Base-by-base conservation (phyloP, 2,888 invertebrate genomes). In the Serrognathus titanus region DNA sequence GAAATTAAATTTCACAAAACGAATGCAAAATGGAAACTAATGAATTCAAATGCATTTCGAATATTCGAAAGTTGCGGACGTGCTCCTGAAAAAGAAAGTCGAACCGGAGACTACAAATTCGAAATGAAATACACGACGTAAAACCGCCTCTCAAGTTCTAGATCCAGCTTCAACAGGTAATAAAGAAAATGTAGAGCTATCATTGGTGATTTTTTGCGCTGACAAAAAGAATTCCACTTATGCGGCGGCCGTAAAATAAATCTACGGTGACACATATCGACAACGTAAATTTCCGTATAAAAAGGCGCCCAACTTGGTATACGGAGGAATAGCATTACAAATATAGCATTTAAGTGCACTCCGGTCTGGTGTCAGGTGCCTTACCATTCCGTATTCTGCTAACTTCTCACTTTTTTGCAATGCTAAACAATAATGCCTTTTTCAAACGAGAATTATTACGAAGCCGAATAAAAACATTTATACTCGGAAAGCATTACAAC, bases 371-470 rank as follows among this genome's bases (percentile, higher is more conserved):
- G 49, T 57, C 53, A 51, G 57, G 57, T 57, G 50, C 49, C 50
- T 53, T 57, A 50, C 53, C 41, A 57, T 49, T 54, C 50, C 53
- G 57, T 57, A 57, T 57, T 57, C 57, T 53, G 53, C 57, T 50
- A 57, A 57, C 50, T 57, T 57, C 57, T 53, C 53, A 53, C 57
- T 53, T 53, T 57, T 57, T 57, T 57, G 38, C 47, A 38, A 46
- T 54, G 35, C 53, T 38, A 45, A 57, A 50, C 53, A 35, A 53
- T 53, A 57, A 57, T 46, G 38, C 57, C 57, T 57, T 57, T 53
- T 53, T 37, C 45, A 43, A 40, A 48, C 48, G 36, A 43, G 47
- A 45, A 51, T 45, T 48, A 51, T 53, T 57, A 53, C 53, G 43
- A 49, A 48, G 40, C 53, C 53, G 53, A 53, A 57, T 57, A 57